phyloP scores from a whole-genome alignment of 2,888 invertebrate genomes.

The Callyntrura guangdongensis region DNA sequence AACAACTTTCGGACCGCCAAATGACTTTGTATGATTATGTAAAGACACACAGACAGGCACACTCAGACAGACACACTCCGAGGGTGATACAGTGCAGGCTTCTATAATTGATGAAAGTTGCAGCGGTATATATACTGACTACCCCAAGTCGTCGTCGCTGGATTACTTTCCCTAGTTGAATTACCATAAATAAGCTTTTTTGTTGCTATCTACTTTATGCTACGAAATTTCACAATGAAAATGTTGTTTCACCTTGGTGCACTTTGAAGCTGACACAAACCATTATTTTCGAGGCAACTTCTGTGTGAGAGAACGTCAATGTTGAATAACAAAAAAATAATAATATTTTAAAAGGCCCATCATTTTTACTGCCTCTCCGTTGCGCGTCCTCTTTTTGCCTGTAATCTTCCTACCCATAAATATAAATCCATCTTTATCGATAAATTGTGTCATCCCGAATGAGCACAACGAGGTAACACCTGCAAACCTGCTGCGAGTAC shows the following conservation, averaged over 20 bases:
- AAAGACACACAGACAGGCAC: not conserved
- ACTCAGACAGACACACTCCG: not conserved
- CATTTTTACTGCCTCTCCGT: not conserved
- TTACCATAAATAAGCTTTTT: slow-evolving; percentile 13
- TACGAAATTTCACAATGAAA: not conserved
- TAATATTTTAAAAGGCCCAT: not conserved
- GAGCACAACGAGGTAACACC: slow-evolving; percentile 27
- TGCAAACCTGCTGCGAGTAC: not conserved
- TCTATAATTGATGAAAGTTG: slow-evolving; percentile 10
- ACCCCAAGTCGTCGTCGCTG: not conserved
- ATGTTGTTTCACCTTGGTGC: no score
- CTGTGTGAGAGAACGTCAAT: no score
- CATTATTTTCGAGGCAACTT: no score
- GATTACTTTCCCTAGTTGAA: slow-evolving; percentile 14
- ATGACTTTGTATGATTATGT: not conserved
- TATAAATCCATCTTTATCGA: not conserved
- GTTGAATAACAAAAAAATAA: no score
- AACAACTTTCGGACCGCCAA: slow-evolving; percentile 9
- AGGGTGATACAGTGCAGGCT: not conserved
- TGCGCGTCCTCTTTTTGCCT: not conserved
- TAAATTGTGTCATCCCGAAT: not conserved
- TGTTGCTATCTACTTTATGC: not conserved
- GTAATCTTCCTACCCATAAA: not conserved
- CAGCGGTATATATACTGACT: not conserved
- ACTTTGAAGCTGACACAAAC: no score